These are phyloP conservation scores for Alviniconcha marisindica DNA, from an alignment of 1,140 invertebrate genomes.

Conservation along the genomic window DNA sequence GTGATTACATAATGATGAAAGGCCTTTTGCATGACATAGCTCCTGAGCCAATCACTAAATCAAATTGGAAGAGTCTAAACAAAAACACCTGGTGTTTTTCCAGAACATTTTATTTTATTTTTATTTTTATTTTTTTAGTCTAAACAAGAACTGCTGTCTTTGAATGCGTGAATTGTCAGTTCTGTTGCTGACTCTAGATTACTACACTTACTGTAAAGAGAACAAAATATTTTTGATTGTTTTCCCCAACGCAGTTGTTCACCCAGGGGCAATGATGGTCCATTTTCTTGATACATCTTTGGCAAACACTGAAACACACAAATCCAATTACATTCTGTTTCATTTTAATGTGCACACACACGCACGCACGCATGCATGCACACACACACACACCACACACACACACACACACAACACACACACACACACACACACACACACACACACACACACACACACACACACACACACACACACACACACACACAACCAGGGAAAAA, in stretches of 20 bases:
- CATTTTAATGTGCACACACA: not conserved
- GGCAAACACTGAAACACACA: constrained; percentile 73
- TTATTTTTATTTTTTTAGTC: too few species aligned
- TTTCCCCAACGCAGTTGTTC: constrained; percentile 99
- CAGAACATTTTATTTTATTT: too few species aligned
- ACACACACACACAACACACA: too few species aligned
- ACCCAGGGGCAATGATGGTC: constrained; percentile 99
- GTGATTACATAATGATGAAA: too few species aligned
- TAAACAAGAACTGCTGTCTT: too few species aligned
- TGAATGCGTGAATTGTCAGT: too few species aligned
- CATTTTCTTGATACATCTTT: constrained; percentile 96
- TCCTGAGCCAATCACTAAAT: too few species aligned
- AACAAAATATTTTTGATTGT: constrained; percentile 99
- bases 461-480: not conserved
- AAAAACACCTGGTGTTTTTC: too few species aligned
- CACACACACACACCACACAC: constrained; percentile 2
- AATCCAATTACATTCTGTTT: too few species aligned
- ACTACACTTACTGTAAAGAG: constrained; percentile 92
- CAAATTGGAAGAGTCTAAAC: too few species aligned
- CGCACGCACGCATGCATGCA: not conserved
- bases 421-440: not conserved
- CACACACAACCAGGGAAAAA: not conserved
- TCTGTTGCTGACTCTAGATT: too few species aligned
- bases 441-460: not conserved
- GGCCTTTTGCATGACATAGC: too few species aligned